Evolutionary conservation across 2,113 vertebrate species (phyloP).

Genomic region (Cranoglanis bouderius): DNA sequence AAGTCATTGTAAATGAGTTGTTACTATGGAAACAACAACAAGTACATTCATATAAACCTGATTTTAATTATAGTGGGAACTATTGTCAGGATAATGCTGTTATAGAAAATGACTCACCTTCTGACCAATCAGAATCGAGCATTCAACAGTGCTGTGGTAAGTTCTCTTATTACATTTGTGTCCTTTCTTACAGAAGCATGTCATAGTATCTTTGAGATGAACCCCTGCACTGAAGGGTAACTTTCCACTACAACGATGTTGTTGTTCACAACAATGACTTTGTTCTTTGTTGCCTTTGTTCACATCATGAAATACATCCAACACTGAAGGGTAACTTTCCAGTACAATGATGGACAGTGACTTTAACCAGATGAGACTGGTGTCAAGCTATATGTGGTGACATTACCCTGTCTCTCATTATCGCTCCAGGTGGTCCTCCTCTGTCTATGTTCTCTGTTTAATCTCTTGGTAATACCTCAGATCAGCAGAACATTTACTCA

Average conservation of each 20-base stretch:
- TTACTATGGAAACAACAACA: neutral
- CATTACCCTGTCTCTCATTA: constrained; percentile 13
- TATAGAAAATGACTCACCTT: neutral
- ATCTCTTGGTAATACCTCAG: neutral
- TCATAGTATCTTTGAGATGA: neutral
- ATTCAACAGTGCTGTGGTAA: neutral
- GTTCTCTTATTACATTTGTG: neutral
- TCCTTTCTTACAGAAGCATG: neutral
- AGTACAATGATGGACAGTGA: neutral
- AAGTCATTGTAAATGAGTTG: neutral
- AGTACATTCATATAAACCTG: neutral
- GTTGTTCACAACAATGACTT: neutral
- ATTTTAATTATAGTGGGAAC: neutral
- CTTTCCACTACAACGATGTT: neutral
- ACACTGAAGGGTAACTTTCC: neutral
- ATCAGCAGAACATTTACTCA: neutral
- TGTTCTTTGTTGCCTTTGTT: neutral
- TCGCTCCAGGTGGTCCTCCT: neutral
- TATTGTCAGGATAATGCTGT: neutral
- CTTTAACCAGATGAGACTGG: neutral
- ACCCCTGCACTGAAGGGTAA: neutral
- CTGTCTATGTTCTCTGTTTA: constrained; percentile 1
- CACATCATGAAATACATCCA: no score
- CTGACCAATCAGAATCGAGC: neutral
- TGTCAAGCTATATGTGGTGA: constrained; percentile 2